Evolutionary conservation across 2,888 invertebrate species (phyloP), one percentile per base, ranked within the genome.

Genomic region (Drosophila mercatorum): DNA sequence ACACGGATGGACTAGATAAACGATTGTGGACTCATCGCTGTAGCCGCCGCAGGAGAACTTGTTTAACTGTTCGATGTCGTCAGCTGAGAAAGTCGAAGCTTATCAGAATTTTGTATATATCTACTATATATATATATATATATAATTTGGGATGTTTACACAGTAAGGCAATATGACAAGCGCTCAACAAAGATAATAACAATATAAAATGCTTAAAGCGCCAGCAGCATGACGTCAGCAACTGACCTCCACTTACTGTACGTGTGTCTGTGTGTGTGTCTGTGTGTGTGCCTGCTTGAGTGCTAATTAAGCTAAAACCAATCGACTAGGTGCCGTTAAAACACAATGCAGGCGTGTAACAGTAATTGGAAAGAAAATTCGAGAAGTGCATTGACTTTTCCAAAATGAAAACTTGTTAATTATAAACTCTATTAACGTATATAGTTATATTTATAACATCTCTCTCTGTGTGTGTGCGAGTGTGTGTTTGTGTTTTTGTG

Each of bases 1-100:
- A 93, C 97, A 97, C 88, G 97, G 97, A 94, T 97, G 97, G 93
- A 97, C 96, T 91, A 96, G 94, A 93, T 97, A 97, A 83, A 96
- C 96, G 92, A 97, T 96, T 63, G 97, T 97, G 63, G 96, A 96
- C 89, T 96, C 96, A 94, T 97, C 97, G 93, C 95, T 95, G 92
- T 96, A 96, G 83, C 97, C 97, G 81, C 96, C 97, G 90, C 96
- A 96, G 73, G 96, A 95, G 93, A 97, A 97, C 88, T 96, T 94
- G 93, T 95, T 96, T 87, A 97, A 94, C 92, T 97, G 97, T 91
- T 96, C 96, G 92, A 97, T 96, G 92, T 97, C 97, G 87, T 95
- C 94, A 90, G 96, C 95, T 95, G 93, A 59, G 93, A 83, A 92
- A 68, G 68, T 69, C 58, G 58, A 17, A 44, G 71, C 53, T 76